A percentile compares a stretch with the other conserved stretches of the same genome.
These are phyloP conservation scores for Acrossocheilus fasciatus DNA, from an alignment of 2,797 vertebrate genomes.

Conservation along the genomic window DNA sequence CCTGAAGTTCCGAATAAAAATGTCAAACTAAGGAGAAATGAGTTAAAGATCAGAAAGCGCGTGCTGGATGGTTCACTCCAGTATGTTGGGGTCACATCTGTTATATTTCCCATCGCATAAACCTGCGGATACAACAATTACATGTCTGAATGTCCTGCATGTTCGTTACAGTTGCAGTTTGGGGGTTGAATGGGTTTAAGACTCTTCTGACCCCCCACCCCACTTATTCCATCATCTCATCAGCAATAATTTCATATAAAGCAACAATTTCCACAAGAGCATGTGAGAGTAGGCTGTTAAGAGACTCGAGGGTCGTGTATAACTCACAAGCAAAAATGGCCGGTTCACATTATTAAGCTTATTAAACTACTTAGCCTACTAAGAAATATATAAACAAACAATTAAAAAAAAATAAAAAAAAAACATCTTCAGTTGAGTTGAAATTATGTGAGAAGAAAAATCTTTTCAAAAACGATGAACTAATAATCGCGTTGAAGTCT, in stretches of 20 bases:
- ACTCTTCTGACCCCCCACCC: not conserved
- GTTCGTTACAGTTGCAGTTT: not conserved
- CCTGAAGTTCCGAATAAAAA: constrained; percentile 65
- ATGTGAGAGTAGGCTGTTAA: not conserved
- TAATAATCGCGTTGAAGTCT: too few species aligned
- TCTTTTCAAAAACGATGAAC: not conserved
- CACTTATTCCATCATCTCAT: not conserved
- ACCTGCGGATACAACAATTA: not conserved
- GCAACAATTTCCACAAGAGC: not conserved
- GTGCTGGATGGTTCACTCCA: not conserved
- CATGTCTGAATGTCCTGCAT: not conserved
- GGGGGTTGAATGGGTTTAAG: not conserved
- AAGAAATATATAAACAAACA: not conserved
- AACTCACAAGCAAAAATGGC: not conserved
- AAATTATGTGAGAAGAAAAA: not conserved
- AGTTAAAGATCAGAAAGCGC: constrained; percentile 64
- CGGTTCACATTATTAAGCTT: not conserved
- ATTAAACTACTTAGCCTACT: not conserved
- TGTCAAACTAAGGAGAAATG: constrained; percentile 57
- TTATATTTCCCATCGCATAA: not conserved
- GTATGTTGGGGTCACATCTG: not conserved
- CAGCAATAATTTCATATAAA: not conserved
- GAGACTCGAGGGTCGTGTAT: not conserved
- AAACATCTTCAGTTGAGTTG: not conserved
- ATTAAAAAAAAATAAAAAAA: not conserved